These are phyloP conservation scores for Eulemur mongoz DNA, from an alignment of 2,797 vertebrate species.

Conservation along the genomic window DNA sequence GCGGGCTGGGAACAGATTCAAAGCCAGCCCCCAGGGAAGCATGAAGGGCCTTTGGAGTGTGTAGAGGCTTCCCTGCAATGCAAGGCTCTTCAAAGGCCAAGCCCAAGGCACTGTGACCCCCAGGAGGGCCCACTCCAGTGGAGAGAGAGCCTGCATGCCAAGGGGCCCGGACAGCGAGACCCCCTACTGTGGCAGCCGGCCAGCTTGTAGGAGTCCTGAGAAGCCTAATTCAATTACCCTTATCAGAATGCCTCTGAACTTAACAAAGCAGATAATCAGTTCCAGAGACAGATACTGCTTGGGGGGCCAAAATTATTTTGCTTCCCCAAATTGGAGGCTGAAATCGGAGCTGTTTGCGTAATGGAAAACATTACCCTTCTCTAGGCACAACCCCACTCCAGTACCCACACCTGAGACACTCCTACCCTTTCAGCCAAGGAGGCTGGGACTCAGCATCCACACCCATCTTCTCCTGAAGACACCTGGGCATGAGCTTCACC, in stretches of 20 bases:
- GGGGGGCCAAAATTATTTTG: slow-evolving; percentile 86
- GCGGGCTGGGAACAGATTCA: slow-evolving; percentile 50
- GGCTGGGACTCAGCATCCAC: neutral
- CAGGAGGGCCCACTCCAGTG: neutral
- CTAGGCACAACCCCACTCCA: slow-evolving; percentile 18
- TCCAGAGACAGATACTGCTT: slow-evolving; percentile 87
- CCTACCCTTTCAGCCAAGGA: neutral
- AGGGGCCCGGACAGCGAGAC: slow-evolving; percentile 34
- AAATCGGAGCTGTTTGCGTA: slow-evolving; percentile 84
- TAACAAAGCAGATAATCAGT: slow-evolving; percentile 89
- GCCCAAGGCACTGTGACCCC: slow-evolving; percentile 43
- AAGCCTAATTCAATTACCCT: slow-evolving; percentile 88
- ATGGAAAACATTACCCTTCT: slow-evolving; percentile 82
- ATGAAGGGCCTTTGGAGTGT: slow-evolving; percentile 40
- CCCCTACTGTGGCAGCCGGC: slow-evolving; percentile 81
- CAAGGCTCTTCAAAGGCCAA: slow-evolving; percentile 77
- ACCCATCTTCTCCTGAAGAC: neutral
- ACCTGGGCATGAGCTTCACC: slow-evolving; percentile 51
- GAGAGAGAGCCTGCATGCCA: neutral
- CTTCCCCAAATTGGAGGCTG: slow-evolving; percentile 83
- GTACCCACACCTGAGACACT: slow-evolving; percentile 78
- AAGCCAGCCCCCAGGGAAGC: slow-evolving; percentile 46
- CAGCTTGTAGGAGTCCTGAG: slow-evolving; percentile 83
- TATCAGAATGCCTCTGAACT: slow-evolving; percentile 88
- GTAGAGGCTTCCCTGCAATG: slow-evolving; percentile 54